Evolutionary conservation across 92 coral and sea anemone species (phyloP).

Genomic region (Porites lobata): DNA sequence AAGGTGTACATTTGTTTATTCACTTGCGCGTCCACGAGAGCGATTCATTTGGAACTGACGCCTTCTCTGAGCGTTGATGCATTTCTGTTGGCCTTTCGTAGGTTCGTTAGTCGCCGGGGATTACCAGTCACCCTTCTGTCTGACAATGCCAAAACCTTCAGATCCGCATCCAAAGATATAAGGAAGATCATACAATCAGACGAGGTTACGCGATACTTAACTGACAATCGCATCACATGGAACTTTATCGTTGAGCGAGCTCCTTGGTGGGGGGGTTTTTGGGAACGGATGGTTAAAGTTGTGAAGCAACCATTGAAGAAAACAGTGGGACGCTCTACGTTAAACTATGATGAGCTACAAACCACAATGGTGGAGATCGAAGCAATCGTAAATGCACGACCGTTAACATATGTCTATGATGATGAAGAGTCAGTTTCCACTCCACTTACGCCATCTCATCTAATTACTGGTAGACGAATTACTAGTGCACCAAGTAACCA

Average conservation of each 20-base stretch:
- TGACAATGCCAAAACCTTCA: slow-evolving; percentile 44
- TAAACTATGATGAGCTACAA: slow-evolving; percentile 37
- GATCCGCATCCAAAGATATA: slow-evolving; percentile 21
- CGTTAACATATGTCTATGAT: slow-evolving; percentile 53
- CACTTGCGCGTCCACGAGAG: slow-evolving; percentile 67
- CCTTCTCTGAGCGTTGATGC: slow-evolving; percentile 28
- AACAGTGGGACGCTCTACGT: slow-evolving; percentile 37
- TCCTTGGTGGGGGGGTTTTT: not conserved
- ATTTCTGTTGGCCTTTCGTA: slow-evolving; percentile 47
- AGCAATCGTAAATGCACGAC: slow-evolving; percentile 44
- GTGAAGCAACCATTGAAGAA: slow-evolving; percentile 46
- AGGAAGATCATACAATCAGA: not conserved
- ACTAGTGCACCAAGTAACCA: too few species aligned
- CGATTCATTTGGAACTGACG: slow-evolving; percentile 56
- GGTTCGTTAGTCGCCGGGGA: slow-evolving; percentile 36
- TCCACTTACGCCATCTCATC: too few species aligned
- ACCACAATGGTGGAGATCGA: slow-evolving; percentile 49
- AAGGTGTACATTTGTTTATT: slow-evolving; percentile 3
- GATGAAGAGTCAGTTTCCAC: slow-evolving; percentile 35
- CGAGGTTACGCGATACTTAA: not conserved
- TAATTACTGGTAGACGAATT: too few species aligned
- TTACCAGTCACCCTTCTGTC: slow-evolving; percentile 26
- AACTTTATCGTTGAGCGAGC: not conserved
- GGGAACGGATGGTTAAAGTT: slow-evolving; percentile 39
- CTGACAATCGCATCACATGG: slow-evolving; percentile 59